Evolutionary conservation across 2,888 invertebrate species (phyloP).

Genomic region (Brachylomia viminalis): DNA sequence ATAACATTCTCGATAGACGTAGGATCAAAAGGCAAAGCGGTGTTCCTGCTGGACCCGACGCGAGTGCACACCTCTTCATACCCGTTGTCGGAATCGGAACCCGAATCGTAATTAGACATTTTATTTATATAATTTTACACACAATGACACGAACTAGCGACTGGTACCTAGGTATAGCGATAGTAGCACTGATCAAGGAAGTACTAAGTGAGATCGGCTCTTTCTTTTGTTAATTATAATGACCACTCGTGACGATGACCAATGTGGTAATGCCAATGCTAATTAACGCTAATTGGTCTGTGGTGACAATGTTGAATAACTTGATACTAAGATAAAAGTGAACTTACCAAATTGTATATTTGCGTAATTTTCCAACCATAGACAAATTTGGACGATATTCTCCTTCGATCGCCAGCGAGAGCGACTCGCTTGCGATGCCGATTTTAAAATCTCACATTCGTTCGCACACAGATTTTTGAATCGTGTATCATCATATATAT

Average conservation of each 20-base stretch:
- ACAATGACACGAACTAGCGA: not conserved
- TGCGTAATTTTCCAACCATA: slow-evolving; percentile 51
- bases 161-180: not conserved
- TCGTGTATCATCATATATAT: too few relatives aligned
- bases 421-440: too few relatives aligned
- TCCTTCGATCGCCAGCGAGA: too few relatives aligned
- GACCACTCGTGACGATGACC: not conserved
- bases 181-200: not conserved
- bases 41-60: slow-evolving; percentile 45
- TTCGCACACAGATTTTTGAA: too few relatives aligned
- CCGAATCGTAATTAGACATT: slow-evolving; percentile 48
- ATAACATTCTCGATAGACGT: slow-evolving; percentile 81
- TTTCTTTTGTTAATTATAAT: not conserved
- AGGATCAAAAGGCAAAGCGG: slow-evolving; percentile 79
- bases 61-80: slow-evolving; percentile 53
- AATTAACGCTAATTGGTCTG: too few relatives aligned
- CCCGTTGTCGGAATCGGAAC: slow-evolving; percentile 70
- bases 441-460: too few relatives aligned
- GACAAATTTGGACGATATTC: slow-evolving; percentile 28
- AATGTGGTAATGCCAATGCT: too few relatives aligned
- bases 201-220: not conserved
- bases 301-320: too few relatives aligned
- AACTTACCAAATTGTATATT: not conserved
- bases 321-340: not conserved
- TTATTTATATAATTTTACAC: slow-evolving; percentile 3